Base-by-base conservation (phyloP, 2,888 invertebrate genomes). In the Myathropa florea region DNA sequence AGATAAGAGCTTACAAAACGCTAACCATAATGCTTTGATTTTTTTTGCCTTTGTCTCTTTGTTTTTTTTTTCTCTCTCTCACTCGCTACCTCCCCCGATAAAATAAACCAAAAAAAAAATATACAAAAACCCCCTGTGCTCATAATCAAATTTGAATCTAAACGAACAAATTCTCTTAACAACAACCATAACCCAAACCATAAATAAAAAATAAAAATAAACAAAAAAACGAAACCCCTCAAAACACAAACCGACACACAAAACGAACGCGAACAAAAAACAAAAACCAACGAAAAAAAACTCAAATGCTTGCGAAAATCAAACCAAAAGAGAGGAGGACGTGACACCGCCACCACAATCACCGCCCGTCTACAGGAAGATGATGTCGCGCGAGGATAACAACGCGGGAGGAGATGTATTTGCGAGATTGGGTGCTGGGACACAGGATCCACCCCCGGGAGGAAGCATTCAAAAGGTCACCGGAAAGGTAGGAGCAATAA, bases 391-490 rank as follows among this genome's bases (percentile, higher is more conserved):
- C 26, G 90, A 91, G 73, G 91, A 91, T 36, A 84, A 86, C 57
- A 86, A 79, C 65, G 88, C 88, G 21, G 82, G 88, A 70, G 87
- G 81, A 23, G 91, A 91, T 88, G 91, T 91, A 14, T 91, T 91
- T 76, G 90, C 91, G 23, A 88, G 91, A 68, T 78, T 91, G 24
- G 90, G 90, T 28, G 91, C 90, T 30, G 91, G 90, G 7, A 89
- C 83, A 55, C 89, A 89, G 64, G 90, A 90, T 88, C 91, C 91
- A 75, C 86, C 89, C 18, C 91, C 91, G 0, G 91, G 91, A 65
- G 91, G 91, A n/a, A 89, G 88, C 75, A 91, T 91, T 77, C 90
- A 90, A 61, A 90, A 90, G 82, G 89, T 89, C 68, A 89, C 88
- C 26, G 91, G 90, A 83, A 90, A 90, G 88, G 90, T 91, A 87